phyloP scores from a whole-genome alignment of 2,888 invertebrate species.

The Drosophila picticornis region DNA sequence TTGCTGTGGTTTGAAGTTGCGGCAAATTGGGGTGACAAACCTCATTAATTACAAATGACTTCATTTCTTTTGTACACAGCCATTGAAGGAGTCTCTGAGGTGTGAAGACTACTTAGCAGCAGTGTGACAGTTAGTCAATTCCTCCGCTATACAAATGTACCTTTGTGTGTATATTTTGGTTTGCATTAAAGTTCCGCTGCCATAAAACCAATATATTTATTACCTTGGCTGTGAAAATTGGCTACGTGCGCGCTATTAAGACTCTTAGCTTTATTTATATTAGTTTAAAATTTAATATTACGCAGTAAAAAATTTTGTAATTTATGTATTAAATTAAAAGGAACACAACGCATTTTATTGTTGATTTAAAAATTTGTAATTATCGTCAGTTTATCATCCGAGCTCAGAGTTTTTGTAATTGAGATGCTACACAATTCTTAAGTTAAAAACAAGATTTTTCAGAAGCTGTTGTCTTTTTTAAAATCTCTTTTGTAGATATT shows the following conservation, averaged over 20 bases:
- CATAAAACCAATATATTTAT: conserved; percentile 21
- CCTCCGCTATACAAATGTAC: neutral
- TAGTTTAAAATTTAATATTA: neutral
- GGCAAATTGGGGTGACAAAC: conserved; percentile 81
- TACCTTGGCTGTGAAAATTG: neutral
- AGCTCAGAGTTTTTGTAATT: no score
- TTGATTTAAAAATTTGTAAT: no score
- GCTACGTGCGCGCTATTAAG: neutral
- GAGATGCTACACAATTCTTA: no score
- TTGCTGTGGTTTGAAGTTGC: conserved; percentile 63
- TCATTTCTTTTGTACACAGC: conserved; percentile 68
- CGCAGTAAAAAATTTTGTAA: neutral
- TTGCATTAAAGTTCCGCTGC: conserved; percentile 27
- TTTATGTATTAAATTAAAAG: neutral
- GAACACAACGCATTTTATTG: neutral
- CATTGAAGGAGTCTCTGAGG: conserved; percentile 55
- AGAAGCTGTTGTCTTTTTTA: neutral
- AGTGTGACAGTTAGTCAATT: conserved; percentile 37
- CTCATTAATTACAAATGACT: conserved; percentile 82
- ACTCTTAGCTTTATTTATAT: no score
- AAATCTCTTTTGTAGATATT: neutral
- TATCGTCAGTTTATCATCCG: no score
- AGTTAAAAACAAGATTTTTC: no score
- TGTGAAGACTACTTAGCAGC: conserved; percentile 44
- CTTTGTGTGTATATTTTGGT: neutral